phyloP scores from a whole-genome alignment of 2,888 invertebrate genomes.

The Patella depressa region DNA sequence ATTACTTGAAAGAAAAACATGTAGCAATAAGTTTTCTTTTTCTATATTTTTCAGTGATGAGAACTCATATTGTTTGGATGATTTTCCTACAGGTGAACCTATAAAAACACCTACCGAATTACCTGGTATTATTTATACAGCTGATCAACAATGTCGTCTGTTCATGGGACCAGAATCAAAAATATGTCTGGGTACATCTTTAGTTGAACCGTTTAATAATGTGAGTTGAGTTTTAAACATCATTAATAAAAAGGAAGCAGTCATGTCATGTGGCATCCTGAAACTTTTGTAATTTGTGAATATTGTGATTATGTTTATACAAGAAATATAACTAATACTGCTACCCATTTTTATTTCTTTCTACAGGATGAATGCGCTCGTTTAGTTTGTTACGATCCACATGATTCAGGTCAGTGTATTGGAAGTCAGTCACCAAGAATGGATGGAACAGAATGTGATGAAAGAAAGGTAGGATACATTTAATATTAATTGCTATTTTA shows the following conservation, averaged over 20 bases:
- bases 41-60: conserved; percentile 31
- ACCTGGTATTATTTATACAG: conserved; percentile 49
- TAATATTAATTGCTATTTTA: too few relatives aligned
- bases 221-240: conserved; percentile 15
- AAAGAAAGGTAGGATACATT: conserved; percentile 46
- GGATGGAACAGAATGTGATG: conserved; percentile 61
- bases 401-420: conserved; percentile 15
- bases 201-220: conserved; percentile 18
- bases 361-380: conserved; percentile 33
- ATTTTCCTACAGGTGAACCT: conserved; percentile 34
- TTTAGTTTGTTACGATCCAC: conserved; percentile 33
- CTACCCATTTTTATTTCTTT: not conserved
- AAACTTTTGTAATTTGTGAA: not conserved
- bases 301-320: not conserved
- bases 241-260: not conserved
- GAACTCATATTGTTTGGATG: conserved; percentile 44
- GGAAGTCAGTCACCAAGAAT: conserved; percentile 37
- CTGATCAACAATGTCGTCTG: conserved; percentile 45
- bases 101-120: conserved; percentile 34
- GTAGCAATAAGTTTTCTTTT: not conserved
- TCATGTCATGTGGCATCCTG: not conserved
- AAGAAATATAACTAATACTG: not conserved
- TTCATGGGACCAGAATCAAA: conserved; percentile 36
- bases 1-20: conserved; percentile 39
- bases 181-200: conserved; percentile 15